phyloP scores from a whole-genome alignment of 2,888 invertebrate species.

The Nudaria mundana region DNA sequence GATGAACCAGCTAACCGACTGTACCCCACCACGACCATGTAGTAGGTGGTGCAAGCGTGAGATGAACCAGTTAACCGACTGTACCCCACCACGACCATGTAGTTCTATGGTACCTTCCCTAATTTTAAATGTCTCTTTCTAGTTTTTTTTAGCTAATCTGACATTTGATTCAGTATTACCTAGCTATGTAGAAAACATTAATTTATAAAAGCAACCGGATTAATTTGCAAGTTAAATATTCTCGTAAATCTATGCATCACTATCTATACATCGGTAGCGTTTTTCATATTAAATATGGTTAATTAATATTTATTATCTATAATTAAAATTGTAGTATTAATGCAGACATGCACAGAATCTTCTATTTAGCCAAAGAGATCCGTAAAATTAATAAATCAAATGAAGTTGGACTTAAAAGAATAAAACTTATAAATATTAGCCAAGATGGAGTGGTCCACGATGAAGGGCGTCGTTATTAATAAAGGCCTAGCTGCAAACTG shows the following conservation, averaged over 20 bases:
- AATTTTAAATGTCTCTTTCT: too few relatives aligned
- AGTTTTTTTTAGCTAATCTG: too few relatives aligned
- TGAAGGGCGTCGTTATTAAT: conserved; percentile 40
- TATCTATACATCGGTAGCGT: conserved; percentile 4
- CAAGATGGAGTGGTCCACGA: conserved; percentile 17
- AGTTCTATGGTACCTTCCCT: too few relatives aligned
- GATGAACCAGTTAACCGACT: too few relatives aligned
- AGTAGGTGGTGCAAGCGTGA: too few relatives aligned
- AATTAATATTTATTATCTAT: conserved; percentile 5
- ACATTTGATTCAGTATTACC: neutral
- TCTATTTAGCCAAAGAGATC: too few relatives aligned
- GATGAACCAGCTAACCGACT: too few relatives aligned
- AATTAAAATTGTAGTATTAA: conserved; percentile 9
- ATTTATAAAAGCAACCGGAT: neutral
- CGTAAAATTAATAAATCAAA: too few relatives aligned
- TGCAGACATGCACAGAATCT: too few relatives aligned
- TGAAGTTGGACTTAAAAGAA: too few relatives aligned
- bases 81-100: too few relatives aligned
- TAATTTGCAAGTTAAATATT: conserved; percentile 9
- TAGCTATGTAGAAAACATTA: neutral
- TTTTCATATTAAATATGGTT: conserved; percentile 2
- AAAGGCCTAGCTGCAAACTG: conserved; percentile 32
- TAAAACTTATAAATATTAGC: conserved; percentile 6
- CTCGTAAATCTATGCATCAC: neutral
- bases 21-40: too few relatives aligned